Evolutionary conservation across 2,113 vertebrate genomes (phyloP), one percentile per base, ranked within the genome.

Genomic region (Bujurquina vittata): DNA sequence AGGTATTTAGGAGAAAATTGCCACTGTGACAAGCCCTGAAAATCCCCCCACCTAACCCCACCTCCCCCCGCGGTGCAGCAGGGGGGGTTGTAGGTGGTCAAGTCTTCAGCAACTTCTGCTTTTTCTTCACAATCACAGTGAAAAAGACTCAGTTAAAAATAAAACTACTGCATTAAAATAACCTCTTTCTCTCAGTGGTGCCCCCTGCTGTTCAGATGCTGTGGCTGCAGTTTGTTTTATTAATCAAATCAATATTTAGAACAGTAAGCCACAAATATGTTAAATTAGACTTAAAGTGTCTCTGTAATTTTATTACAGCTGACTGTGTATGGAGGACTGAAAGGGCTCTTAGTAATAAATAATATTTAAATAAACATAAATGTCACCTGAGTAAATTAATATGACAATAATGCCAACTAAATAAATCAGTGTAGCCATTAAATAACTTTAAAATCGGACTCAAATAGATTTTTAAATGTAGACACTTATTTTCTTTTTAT

Each of bases 1-100:
- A 98, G 97, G 97, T 97, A 95, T 99, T 98, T 98, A 97, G 96
- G 95, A 96, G 96, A 95, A 97, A 96, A 97, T 97, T 96, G 96
- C 96, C 97, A 96, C 96, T 94, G 92, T 94, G 96, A 96, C 96
- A 96, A 95, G 94, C 92, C 89, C 77, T 52, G 63, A 7, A 62
- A 29, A 5, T 55, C 61, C 26, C 62, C 77, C 35, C 63, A 14
- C 49, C 17, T 3, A 49, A 69, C 15, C 63, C 40, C 40, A 17
- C 26, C 22, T 54, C 67, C 31, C 3, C 29, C 2, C 20, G 23
- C 49, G 5, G 6, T 23, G n/a, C n/a, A 56, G 58, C 35, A 33
- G 60, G 20, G 31, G 55, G 14, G 62, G 46, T 67, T 62, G 26
- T 31, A 46, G 37, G 37, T 18, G 49, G 46, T 31, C 43, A 69